Evolutionary conservation across 2,797 vertebrate species (phyloP).

Genomic region (Aythya fuligula): DNA sequence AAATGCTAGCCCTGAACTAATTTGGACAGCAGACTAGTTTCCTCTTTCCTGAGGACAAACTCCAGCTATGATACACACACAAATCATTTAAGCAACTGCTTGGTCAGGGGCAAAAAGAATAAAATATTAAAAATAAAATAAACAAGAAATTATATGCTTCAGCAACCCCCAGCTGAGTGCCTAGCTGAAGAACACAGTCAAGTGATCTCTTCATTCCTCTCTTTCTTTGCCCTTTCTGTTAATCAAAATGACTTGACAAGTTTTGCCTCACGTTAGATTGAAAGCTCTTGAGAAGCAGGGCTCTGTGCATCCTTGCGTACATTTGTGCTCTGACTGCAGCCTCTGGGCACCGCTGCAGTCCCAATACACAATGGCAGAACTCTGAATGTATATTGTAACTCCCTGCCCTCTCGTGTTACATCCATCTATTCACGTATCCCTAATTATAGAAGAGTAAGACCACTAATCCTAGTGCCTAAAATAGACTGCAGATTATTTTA

Average conservation of each 20-base stretch:
- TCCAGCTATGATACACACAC: background rate
- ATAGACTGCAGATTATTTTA: background rate
- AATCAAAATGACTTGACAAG: background rate
- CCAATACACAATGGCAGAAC: background rate
- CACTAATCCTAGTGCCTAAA: constrained; percentile 4
- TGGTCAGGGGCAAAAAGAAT: background rate
- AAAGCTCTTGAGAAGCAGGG: background rate
- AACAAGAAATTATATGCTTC: background rate
- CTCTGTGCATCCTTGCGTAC: background rate
- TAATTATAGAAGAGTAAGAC: background rate
- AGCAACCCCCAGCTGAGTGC: background rate
- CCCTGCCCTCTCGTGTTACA: background rate
- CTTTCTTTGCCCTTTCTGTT: background rate
- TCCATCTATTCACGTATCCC: background rate
- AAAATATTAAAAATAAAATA: constrained; percentile 31
- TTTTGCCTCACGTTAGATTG: background rate
- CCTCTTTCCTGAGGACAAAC: background rate
- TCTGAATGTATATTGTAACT: background rate
- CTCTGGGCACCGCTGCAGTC: background rate
- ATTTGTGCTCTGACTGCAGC: background rate
- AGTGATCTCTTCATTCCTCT: background rate
- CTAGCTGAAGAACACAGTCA: background rate
- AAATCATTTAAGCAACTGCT: background rate
- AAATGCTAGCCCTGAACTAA: background rate
- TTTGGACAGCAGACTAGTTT: background rate